phyloP scores from a whole-genome alignment of 2,888 invertebrate species.

The Zaprionus lineosus region DNA sequence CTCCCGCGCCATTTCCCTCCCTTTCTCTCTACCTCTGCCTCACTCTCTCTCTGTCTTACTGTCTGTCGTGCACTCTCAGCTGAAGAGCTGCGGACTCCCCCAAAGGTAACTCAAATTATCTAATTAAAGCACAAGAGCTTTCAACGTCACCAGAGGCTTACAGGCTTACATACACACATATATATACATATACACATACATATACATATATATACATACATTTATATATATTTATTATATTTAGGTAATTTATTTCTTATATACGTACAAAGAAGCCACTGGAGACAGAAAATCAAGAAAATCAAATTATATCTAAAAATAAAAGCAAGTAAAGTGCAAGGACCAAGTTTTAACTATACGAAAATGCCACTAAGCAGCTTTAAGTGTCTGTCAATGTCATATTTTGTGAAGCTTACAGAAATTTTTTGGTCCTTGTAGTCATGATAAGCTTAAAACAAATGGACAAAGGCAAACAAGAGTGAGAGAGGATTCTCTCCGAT shows the following conservation, averaged over 20 bases:
- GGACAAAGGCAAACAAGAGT: conserved; percentile 30
- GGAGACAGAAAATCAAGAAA: conserved; percentile 7
- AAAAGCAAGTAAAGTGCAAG: conserved; percentile 18
- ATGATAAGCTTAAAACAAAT: conserved; percentile 58
- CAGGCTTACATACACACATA: conserved; percentile 40
- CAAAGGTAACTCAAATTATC: conserved; percentile 53
- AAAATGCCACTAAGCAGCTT: conserved; percentile 68
- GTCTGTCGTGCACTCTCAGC: too few species aligned
- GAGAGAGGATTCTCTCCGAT: too few species aligned
- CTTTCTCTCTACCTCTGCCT: too few species aligned
- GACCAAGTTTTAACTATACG: conserved; percentile 52
- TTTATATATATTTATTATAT: too few species aligned
- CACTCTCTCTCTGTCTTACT: too few species aligned
- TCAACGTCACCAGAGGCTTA: conserved; percentile 48
- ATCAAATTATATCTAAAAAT: conserved; percentile 8
- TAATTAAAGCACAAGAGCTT: conserved; percentile 55
- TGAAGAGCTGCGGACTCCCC: too few species aligned
- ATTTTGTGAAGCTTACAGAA: conserved; percentile 64
- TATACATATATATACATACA: too few species aligned
- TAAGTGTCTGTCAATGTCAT: conserved; percentile 75
- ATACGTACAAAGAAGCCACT: not conserved
- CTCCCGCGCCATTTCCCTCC: too few species aligned
- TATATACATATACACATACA: conserved; percentile 55
- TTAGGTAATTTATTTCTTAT: too few species aligned
- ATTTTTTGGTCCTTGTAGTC: conserved; percentile 46